Evolutionary conservation across 2,113 vertebrate genomes (phyloP).

Genomic region (Hydrochoerus hydrochaeris): DNA sequence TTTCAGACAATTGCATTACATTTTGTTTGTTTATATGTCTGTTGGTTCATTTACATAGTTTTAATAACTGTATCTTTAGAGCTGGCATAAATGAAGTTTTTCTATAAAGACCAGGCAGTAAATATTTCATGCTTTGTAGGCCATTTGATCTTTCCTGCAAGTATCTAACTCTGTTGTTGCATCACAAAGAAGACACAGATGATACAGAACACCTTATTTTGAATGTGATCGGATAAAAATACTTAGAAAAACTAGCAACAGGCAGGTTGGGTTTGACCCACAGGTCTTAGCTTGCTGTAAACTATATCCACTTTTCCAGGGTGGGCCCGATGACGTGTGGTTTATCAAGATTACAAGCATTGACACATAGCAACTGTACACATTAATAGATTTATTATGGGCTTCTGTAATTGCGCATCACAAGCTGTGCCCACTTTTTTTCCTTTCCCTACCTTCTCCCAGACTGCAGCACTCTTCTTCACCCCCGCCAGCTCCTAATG

Average conservation of each 20-base stretch:
- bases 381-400: neutral
- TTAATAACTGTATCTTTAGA: neutral
- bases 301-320: neutral
- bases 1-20: neutral
- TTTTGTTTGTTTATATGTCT: neutral
- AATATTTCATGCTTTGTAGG: neutral
- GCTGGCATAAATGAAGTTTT: neutral
- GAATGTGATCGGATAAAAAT: neutral
- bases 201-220: neutral
- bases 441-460: neutral
- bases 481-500: neutral
- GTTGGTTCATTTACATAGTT: neutral
- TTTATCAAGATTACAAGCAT: neutral
- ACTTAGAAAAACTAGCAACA: neutral
- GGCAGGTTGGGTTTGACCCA: neutral
- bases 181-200: neutral
- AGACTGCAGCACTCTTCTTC: neutral
- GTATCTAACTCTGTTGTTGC: neutral
- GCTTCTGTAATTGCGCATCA: neutral
- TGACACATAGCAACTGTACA: neutral
- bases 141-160: neutral
- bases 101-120: neutral
- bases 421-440: neutral
- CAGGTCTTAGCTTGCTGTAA: neutral
- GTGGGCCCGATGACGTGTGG: neutral